These are phyloP conservation scores for Monoplex corrugatus DNA, from an alignment of 2,888 invertebrate genomes.

Conservation along the genomic window DNA sequence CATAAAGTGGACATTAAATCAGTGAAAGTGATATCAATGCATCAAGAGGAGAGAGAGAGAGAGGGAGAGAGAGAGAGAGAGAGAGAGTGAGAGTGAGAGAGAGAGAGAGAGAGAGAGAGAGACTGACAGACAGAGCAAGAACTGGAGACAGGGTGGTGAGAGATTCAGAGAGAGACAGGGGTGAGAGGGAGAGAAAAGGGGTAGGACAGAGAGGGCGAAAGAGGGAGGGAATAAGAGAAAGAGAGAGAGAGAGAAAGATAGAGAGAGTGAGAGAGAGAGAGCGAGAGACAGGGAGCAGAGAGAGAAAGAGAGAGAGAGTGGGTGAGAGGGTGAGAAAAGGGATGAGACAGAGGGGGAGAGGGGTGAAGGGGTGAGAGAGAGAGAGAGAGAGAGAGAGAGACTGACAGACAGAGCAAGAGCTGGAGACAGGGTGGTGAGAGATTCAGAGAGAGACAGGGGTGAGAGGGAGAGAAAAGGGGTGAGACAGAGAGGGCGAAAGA, in stretches of 20 bases:
- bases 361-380: not conserved
- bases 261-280: not conserved
- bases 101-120: not conserved
- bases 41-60: conserved; percentile 4
- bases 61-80: not conserved
- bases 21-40: not conserved
- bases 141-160: not conserved
- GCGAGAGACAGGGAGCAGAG: not conserved
- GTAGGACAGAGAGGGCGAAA: not conserved
- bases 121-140: not conserved
- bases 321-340: not conserved
- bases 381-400: not conserved
- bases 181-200: not conserved
- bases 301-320: conserved; percentile 25
- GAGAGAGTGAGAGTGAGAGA: not conserved
- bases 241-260: not conserved
- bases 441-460: not conserved
- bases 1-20: no score
- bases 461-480: not conserved
- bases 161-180: not conserved
- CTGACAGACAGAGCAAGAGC: not conserved
- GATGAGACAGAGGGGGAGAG: not conserved
- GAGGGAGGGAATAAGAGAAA: not conserved
- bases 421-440: not conserved
- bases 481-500: not conserved